Percentiles rank a stretch among this genome's conserved stretches.
Conservation (phyloP, 2,113 vertebrate species). For the Candoia aspera region DNA sequence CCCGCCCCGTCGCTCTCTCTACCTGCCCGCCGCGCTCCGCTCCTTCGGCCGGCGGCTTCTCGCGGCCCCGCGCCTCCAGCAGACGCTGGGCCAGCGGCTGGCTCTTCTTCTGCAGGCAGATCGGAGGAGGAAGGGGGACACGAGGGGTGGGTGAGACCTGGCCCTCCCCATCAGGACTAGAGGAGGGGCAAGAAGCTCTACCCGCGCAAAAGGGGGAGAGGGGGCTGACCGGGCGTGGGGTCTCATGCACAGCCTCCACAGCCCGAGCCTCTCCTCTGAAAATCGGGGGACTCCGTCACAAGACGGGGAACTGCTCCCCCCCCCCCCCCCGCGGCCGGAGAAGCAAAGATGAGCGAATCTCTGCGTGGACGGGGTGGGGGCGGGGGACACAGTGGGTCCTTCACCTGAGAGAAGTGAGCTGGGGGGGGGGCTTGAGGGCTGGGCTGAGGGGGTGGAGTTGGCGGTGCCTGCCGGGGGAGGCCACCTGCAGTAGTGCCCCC, state of each 20-base stretch:
- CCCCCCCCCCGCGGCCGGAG: neutral
- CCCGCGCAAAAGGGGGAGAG: neutral
- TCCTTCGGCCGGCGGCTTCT: neutral
- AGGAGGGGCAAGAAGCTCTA: neutral
- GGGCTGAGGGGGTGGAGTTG: neutral
- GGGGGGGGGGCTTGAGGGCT: neutral
- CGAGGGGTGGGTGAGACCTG: neutral
- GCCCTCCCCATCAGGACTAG: neutral
- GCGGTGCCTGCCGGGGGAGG: neutral
- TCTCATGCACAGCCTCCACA: neutral
- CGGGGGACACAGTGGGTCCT: neutral
- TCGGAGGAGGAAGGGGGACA: too few species aligned
- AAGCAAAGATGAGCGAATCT: neutral
- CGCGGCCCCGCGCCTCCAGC: rapidly evolving
- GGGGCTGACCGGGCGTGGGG: neutral
- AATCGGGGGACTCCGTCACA: neutral
- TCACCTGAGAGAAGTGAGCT: neutral
- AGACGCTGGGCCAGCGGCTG: neutral
- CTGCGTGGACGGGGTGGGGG: neutral
- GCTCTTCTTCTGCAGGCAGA: neutral
- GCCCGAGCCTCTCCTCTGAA: neutral
- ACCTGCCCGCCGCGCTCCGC: neutral
- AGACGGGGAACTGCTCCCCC: neutral
- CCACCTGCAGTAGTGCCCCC: too few species aligned
- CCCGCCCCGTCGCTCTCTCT: too few species aligned